These are phyloP conservation scores for Agrilus planipennis DNA, from an alignment of 1,140 invertebrate species.

Conservation along the genomic window DNA sequence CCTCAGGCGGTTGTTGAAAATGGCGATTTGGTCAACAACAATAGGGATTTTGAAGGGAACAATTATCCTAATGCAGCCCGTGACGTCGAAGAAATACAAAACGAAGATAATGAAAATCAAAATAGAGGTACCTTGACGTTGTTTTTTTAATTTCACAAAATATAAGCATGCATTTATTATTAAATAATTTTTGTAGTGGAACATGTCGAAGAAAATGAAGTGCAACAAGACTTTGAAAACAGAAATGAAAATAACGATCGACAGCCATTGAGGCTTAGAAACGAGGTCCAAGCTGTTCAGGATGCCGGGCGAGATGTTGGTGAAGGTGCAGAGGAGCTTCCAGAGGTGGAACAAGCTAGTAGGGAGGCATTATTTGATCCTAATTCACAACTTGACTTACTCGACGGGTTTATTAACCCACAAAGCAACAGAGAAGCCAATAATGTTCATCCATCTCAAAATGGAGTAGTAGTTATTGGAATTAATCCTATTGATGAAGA, in stretches of 20 bases:
- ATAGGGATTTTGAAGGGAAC: slow-evolving; percentile 41
- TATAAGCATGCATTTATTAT: too few relatives aligned
- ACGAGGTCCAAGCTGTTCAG: neutral
- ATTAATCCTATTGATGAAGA: slow-evolving; percentile 2
- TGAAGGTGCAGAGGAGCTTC: neutral
- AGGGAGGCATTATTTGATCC: slow-evolving; percentile 28
- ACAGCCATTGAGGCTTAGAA: neutral
- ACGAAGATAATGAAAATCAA: slow-evolving; percentile 34
- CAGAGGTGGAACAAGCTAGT: slow-evolving; percentile 16
- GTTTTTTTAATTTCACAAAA: too few relatives aligned
- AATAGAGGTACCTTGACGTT: too few relatives aligned
- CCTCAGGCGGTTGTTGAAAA: slow-evolving; percentile 34
- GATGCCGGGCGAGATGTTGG: neutral
- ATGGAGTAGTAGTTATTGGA: slow-evolving; percentile 7
- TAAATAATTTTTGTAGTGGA: too few relatives aligned
- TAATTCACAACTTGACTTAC: slow-evolving; percentile 24
- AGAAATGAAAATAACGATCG: slow-evolving; percentile 6
- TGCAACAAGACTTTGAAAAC: slow-evolving; percentile 29
- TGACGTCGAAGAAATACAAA: slow-evolving; percentile 13
- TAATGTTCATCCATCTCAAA: slow-evolving; percentile 2
- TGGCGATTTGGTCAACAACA: slow-evolving; percentile 44
- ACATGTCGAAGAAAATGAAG: too few relatives aligned
- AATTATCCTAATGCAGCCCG: slow-evolving; percentile 32
- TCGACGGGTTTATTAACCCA: slow-evolving; percentile 24
- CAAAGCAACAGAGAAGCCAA: slow-evolving; percentile 10